Evolutionary conservation across 2,797 vertebrate genomes (phyloP), one percentile per base, ranked within the genome.

Genomic region (Rhinophrynus dorsalis): DNA sequence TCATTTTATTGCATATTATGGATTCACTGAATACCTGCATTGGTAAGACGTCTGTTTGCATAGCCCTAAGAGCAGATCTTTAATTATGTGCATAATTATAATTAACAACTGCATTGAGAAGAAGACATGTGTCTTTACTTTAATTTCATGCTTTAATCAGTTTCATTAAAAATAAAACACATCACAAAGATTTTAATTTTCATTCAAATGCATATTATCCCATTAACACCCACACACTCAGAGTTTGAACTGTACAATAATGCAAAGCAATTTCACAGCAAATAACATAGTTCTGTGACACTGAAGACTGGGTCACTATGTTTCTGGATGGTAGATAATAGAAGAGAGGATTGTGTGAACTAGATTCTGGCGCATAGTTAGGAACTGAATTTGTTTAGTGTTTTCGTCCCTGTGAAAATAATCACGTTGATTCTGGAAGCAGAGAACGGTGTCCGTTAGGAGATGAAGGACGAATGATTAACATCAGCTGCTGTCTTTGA

Each of bases 111-210:
- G 24, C 52, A 64, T 38, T 51, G 32, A 64, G 30, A 45, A 30
- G 21, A 54, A 57, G 68, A 57, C 51, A 38, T 47, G 32, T 45
- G 50, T 52, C 50, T 63, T 45, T 38, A 35, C 40, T 57, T 61
- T 71, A 64, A 71, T 71, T 70, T 71, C 68, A 64, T 50, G 52
- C 60, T 71, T 63, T 57, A 71, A 71, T 71, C 60, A 64, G 52
- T 64, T 63, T 71, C 42, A 57, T 57, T 58, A 57, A 57, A 62
- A 50, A 57, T 57, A 64, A 57, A 64, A 58, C 15, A 57, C 42
- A 71, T 71, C 42, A 40, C 60, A 70, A 63, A 56, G 48, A 38
- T 64, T 63, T 50, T 40, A 64, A 70, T 70, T 70, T 63, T 20
- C 47, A 63, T 63, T 63, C 59, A 23, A 30, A 70, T 62, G 40